These are phyloP conservation scores for Acomys russatus DNA, from an alignment of 2,797 vertebrate genomes.

Conservation along the genomic window DNA sequence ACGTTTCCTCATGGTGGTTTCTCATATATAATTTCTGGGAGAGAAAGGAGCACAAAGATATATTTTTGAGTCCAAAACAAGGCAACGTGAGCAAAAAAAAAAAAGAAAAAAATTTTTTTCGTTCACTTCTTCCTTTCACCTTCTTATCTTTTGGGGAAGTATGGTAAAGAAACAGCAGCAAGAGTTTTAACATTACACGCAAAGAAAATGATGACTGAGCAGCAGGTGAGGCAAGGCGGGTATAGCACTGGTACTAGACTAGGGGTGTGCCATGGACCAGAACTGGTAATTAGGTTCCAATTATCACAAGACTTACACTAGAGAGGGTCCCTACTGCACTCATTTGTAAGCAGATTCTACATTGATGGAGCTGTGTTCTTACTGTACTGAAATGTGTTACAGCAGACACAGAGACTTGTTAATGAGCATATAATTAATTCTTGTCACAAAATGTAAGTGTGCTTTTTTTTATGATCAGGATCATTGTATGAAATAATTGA, in stretches of 20 bases:
- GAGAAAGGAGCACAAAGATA: not conserved
- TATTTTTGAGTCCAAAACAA: not conserved
- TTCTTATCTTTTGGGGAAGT: not conserved
- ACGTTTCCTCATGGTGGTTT: not conserved
- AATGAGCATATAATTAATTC: not conserved
- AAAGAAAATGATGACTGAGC: not conserved
- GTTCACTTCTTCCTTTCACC: not conserved
- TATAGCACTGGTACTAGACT: not conserved
- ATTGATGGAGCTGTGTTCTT: not conserved
- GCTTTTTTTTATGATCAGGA: not conserved
- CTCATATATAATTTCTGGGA: not conserved
- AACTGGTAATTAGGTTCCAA: not conserved
- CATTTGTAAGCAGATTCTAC: not conserved
- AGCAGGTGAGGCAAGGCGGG: not conserved
- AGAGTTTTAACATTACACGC: not conserved
- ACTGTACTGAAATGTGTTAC: constrained; percentile 1
- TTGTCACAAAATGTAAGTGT: not conserved
- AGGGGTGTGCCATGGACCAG: not conserved
- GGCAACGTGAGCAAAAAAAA: not conserved
- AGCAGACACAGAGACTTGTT: not conserved
- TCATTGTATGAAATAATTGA: constrained; percentile 11
- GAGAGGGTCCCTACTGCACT: not conserved
- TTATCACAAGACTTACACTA: not conserved
- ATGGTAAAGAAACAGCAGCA: not conserved
- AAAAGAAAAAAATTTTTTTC: not conserved